Evolutionary conservation across 2,113 vertebrate genomes (phyloP).

Genomic region (Lathamus discolor): DNA sequence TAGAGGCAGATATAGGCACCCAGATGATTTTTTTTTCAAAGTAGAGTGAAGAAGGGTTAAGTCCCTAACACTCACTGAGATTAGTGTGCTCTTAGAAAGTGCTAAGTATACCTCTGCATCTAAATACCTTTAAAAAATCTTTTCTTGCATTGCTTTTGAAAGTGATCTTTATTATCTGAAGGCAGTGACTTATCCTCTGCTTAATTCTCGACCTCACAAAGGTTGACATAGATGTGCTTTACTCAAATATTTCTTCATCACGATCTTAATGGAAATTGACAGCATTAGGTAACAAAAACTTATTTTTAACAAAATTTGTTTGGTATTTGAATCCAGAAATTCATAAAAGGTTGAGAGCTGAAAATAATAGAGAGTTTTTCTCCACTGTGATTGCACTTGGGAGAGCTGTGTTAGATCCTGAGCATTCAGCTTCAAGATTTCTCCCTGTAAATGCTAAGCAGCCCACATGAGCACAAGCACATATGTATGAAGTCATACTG

Average conservation of each 20-base stretch:
- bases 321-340: not conserved
- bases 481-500: not conserved
- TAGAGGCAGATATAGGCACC: not conserved
- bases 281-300: not conserved
- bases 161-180: not conserved
- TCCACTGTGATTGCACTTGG: not conserved
- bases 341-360: not conserved
- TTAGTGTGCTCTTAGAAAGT: conserved; percentile 21
- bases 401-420: not conserved
- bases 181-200: not conserved
- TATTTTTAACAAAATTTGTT: not conserved
- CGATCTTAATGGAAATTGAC: not conserved
- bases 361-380: not conserved
- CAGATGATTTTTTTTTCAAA: not conserved
- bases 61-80: conserved; percentile 17
- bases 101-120: conserved; percentile 16
- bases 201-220: conserved; percentile 7
- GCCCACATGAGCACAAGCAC: not conserved
- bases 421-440: not conserved
- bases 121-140: conserved; percentile 3
- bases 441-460: not conserved
- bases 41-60: conserved; percentile 37
- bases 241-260: not conserved
- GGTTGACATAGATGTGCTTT: not conserved
- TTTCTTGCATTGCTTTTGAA: conserved; percentile 10